Conservation (phyloP, 2,888 invertebrate species). For the Morpho deidamia region DNA sequence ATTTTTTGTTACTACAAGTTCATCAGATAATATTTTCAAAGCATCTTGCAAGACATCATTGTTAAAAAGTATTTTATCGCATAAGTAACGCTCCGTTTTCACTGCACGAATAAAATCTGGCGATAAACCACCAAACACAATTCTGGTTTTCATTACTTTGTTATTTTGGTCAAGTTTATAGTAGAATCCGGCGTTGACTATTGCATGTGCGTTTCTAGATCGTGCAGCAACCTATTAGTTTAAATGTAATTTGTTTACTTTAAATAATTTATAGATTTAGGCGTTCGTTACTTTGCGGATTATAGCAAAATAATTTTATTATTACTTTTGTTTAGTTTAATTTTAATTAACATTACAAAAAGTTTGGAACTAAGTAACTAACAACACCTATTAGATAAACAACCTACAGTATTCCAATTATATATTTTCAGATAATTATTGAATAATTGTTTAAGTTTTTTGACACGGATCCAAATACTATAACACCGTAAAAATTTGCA, state of each 20-base stretch:
- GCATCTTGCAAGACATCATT: conserved; percentile 69
- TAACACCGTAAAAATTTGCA: too few species aligned
- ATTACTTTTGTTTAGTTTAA: too few species aligned
- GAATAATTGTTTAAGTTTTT: too few species aligned
- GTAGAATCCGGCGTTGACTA: conserved; percentile 80
- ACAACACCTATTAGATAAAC: too few species aligned
- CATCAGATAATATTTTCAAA: conserved; percentile 72
- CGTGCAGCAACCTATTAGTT: conserved; percentile 82
- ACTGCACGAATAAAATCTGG: conserved; percentile 76
- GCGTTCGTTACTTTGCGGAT: too few species aligned
- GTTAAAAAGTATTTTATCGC: conserved; percentile 55
- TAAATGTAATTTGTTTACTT: neutral
- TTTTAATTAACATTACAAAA: too few species aligned
- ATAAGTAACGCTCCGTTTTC: conserved; percentile 72
- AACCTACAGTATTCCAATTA: too few species aligned
- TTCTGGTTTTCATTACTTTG: conserved; percentile 63
- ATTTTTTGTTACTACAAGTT: conserved; percentile 77
- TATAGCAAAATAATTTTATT: too few species aligned
- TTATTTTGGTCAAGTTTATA: conserved; percentile 27
- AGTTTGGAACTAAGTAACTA: too few species aligned
- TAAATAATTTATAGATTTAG: too few species aligned
- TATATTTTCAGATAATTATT: too few species aligned
- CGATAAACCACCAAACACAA: conserved; percentile 81
- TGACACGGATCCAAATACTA: too few species aligned
- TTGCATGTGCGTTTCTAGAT: conserved; percentile 85